These are phyloP conservation scores for Parambassis ranga DNA, from an alignment of 2,797 vertebrate genomes.

Conservation along the genomic window DNA sequence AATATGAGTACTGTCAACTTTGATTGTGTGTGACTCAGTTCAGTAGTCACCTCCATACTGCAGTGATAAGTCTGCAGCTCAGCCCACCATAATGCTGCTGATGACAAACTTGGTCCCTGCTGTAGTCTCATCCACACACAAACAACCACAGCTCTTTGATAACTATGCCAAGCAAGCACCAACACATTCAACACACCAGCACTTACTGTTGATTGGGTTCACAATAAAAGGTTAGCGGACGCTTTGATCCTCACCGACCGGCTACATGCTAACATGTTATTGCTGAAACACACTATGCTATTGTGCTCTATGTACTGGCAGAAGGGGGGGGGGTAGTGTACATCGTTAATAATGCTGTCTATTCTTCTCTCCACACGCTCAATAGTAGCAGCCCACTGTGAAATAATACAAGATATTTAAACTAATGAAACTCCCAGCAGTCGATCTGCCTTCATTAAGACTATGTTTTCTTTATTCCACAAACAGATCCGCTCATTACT, in stretches of 20 bases:
- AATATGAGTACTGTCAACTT: constrained; percentile 39
- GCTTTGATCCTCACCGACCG: constrained; percentile 55
- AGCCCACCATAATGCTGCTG: constrained; percentile 16
- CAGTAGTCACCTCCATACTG: constrained; percentile 34
- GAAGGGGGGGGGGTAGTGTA: constrained; percentile 17
- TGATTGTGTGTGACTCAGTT: constrained; percentile 56
- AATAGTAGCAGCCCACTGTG: constrained; percentile 51
- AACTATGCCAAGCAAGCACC: constrained; percentile 45
- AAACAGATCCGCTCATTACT: constrained; percentile 48
- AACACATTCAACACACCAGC: constrained; percentile 46
- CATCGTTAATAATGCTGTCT: constrained; percentile 41
- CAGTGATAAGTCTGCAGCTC: constrained; percentile 31
- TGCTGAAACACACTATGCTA: constrained; percentile 25
- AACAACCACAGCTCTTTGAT: constrained; percentile 53
- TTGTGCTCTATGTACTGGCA: constrained; percentile 19
- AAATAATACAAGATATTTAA: constrained; percentile 62
- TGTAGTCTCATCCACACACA: constrained; percentile 40
- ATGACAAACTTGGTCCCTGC: constrained; percentile 43
- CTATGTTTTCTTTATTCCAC: constrained; percentile 38
- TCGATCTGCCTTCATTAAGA: constrained; percentile 53
- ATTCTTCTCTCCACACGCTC: constrained; percentile 41
- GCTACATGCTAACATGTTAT: constrained; percentile 37
- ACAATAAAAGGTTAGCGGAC: constrained; percentile 39
- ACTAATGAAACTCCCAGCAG: constrained; percentile 61
- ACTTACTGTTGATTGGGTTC: constrained; percentile 41